Base-by-base conservation (phyloP, 2,888 invertebrate genomes). In the Ophion slaviceki region DNA sequence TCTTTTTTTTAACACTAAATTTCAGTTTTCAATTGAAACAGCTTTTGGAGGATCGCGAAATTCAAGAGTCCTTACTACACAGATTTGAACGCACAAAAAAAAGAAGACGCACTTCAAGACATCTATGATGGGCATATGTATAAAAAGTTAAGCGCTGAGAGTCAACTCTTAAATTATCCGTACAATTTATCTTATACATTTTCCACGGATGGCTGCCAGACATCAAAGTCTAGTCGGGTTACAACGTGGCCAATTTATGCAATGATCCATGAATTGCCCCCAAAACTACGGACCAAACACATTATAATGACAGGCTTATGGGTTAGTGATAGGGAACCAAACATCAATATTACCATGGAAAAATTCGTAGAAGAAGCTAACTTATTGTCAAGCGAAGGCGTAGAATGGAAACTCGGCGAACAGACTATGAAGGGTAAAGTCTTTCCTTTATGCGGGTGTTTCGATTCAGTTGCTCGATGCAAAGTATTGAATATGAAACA, bases 221-320 rank as follows among this genome's bases (percentile, higher is more conserved):
- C 85, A 6, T 64, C 71, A 2, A 71, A 86, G 70, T 76, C 75
- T 59, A 79, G 71, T 32, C 74, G 45, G 14, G 70, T 76, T 32
- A 75, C 80, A 20, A 71, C 82, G 20, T 87, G 86, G 86, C 86
- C 86, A 45, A 72, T 87, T 11, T 87, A 81, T 67, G 80, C 61
- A 10, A 87, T 86, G 86, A 0, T 87, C 11, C 62, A 88, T 59
- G 87, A 88, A 68, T 70, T 88, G 11, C 88, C 88, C 11, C 79
- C 77, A 10, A 76, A 84, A 61, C 14, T 86, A 32, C 45, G 88
- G 14, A 24, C 80, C 66, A 75, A 80, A 82, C 59, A 82, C 68
- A 88, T 83, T 74, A 24, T 87, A 8, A 59, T 89, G 20, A 17
- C 80, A 17, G 88, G 87, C 17, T 57, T 87, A 62, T 89, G 87